A percentile compares a stretch with the other conserved stretches of the same genome.
Conservation (phyloP, 2,113 vertebrate genomes). For the Cyanoderma ruficeps region DNA sequence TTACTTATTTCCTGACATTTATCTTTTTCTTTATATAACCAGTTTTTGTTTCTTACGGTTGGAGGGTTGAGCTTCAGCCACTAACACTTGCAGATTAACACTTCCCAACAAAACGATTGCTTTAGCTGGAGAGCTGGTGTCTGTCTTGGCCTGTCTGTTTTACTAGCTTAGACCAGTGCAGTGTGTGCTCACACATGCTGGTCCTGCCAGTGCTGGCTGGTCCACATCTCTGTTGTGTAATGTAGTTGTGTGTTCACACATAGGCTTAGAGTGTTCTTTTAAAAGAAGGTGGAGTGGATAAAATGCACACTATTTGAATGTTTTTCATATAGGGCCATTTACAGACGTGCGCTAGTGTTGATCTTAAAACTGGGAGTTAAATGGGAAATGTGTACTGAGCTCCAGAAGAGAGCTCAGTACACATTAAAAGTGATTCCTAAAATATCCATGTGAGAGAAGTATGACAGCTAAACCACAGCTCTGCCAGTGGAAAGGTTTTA, state of each 20-base stretch:
- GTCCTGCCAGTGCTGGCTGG: background rate
- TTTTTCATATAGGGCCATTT: background rate
- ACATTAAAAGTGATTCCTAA: background rate
- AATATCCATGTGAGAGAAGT: background rate
- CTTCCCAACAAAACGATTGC: background rate
- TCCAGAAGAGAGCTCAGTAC: background rate
- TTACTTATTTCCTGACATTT: background rate
- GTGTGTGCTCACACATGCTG: rapidly evolving
- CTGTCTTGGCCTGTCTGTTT: background rate
- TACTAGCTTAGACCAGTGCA: background rate
- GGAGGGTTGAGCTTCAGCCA: background rate
- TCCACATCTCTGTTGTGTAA: background rate
- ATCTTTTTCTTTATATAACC: background rate
- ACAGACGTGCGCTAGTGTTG: background rate
- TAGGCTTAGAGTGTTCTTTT: background rate
- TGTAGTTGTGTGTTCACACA: background rate
- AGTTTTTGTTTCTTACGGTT: background rate
- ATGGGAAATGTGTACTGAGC: background rate
- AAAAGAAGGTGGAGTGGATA: background rate
- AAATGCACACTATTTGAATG: background rate
- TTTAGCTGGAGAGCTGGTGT: background rate
- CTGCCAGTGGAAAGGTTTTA: background rate
- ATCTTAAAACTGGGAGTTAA: background rate
- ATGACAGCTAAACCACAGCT: background rate
- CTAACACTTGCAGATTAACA: background rate